Evolutionary conservation across 2,888 invertebrate species (phyloP), one percentile per base, ranked within the genome.

Genomic region (Oscheius sp.): DNA sequence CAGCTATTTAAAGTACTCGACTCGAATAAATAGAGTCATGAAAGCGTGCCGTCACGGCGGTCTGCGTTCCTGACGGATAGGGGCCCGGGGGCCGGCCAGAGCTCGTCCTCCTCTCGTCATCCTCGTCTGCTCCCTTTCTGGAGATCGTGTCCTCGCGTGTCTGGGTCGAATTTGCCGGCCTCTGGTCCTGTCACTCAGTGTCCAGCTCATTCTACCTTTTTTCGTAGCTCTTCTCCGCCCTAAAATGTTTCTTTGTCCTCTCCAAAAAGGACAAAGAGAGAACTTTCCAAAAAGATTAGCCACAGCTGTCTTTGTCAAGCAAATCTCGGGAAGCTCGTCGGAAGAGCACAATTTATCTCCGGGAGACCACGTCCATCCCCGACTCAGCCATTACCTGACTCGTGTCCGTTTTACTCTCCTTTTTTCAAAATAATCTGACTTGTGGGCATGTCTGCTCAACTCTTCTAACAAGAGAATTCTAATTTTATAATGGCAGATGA

Each of bases 151-250:
- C 29, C 18, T 61, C 43, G 61, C 61, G 41, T 61, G 61, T 45
- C 45, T 61, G 43, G 21, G 21, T 6, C 45, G 18, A 1, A 61
- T 61, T 61, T 18, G n/a, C 6, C 21, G 43, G 43, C 18, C 61
- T 61, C 16, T 43, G 61, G 43, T 61, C 61, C 45, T 43, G 61
- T 61, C 61, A 61, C 61, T 61, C 61, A 61, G 61, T 43, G 21
- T 23, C 43, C 43, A 41, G 61, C 43, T 61, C 61, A 61, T 23
- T 23, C 25, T 25, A 43, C 41, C 58, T 58, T 58, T 58, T 58
- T n/a, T n/a, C n/a, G 13, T 43, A 6, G 18, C 43, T 25, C 61
- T 61, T 41, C 21, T 35, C 27, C 35, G 16, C 35, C 16, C 21
- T 49, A 21, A 49, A 49, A 49, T 49, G 49, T 49, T 13, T 49